phyloP scores from a whole-genome alignment of 2,797 vertebrate species.

The Tragelaphus oryx region DNA sequence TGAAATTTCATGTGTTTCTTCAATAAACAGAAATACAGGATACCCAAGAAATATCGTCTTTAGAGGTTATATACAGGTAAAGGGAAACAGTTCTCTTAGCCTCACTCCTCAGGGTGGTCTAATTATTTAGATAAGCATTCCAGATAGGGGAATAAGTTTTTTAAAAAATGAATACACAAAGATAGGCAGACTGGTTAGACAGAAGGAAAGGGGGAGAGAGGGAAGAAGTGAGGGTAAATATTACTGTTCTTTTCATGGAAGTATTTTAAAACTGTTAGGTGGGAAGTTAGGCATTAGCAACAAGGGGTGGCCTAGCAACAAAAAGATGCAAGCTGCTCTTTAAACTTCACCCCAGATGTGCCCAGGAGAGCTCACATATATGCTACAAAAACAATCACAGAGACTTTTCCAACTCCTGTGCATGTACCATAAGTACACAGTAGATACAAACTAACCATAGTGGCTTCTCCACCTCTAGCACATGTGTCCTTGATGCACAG shows the following conservation, averaged over 20 bases:
- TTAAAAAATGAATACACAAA: neutral
- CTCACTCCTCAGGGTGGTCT: neutral
- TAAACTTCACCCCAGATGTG: neutral
- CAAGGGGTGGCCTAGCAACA: neutral
- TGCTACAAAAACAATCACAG: neutral
- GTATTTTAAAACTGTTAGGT: neutral
- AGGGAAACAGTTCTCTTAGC: neutral
- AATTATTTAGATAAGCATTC: conserved; percentile 37
- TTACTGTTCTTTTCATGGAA: neutral
- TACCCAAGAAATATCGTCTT: neutral
- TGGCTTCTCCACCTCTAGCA: neutral
- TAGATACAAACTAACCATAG: neutral
- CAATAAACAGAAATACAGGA: conserved; percentile 22
- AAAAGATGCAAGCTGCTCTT: neutral
- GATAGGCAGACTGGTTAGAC: conserved; percentile 6
- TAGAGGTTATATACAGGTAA: conserved; percentile 9
- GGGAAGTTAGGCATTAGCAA: neutral
- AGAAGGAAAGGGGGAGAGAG: neutral
- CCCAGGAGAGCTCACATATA: neutral
- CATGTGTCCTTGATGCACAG: neutral
- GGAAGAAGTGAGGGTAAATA: neutral
- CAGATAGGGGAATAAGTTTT: neutral
- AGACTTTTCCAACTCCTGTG: neutral
- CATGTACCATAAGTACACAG: neutral
- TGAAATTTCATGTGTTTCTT: neutral